phyloP scores from a whole-genome alignment of 2,113 vertebrate genomes.

The Mormoops blainvillei region DNA sequence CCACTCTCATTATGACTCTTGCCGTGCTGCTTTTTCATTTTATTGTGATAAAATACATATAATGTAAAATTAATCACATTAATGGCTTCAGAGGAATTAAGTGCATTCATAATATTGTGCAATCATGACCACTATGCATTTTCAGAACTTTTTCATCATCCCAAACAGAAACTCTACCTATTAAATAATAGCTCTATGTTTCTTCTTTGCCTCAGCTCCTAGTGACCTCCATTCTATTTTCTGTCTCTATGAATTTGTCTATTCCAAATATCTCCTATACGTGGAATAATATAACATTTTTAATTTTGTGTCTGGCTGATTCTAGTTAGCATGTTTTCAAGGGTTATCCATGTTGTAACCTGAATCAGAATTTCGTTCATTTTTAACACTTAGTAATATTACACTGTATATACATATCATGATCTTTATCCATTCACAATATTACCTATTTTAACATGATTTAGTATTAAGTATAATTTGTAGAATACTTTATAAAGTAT shows the following conservation, averaged over 20 bases:
- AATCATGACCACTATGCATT: not conserved
- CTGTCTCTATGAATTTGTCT: not conserved
- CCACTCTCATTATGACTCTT: not conserved
- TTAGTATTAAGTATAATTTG: conserved; percentile 10
- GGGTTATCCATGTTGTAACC: not conserved
- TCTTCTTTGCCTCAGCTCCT: not conserved
- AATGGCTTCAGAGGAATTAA: not conserved
- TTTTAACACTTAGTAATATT: not conserved
- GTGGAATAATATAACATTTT: not conserved
- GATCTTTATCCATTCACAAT: not conserved
- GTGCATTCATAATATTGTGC: not conserved
- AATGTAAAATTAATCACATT: not conserved
- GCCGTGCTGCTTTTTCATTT: not conserved
- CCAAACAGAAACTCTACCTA: not conserved
- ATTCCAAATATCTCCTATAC: not conserved
- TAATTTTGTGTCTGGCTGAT: not conserved
- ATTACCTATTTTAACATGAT: not conserved
- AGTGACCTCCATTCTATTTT: not conserved
- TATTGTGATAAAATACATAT: not conserved
- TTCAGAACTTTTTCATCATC: not conserved
- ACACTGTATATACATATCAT: not conserved
- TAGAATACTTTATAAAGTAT: not conserved
- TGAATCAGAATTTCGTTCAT: not conserved
- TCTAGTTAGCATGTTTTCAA: not conserved
- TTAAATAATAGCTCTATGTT: not conserved